Evolutionary conservation across 2,888 invertebrate species (phyloP), one percentile per base, ranked within the genome.

Genomic region (Caenorhabditis virilis): DNA sequence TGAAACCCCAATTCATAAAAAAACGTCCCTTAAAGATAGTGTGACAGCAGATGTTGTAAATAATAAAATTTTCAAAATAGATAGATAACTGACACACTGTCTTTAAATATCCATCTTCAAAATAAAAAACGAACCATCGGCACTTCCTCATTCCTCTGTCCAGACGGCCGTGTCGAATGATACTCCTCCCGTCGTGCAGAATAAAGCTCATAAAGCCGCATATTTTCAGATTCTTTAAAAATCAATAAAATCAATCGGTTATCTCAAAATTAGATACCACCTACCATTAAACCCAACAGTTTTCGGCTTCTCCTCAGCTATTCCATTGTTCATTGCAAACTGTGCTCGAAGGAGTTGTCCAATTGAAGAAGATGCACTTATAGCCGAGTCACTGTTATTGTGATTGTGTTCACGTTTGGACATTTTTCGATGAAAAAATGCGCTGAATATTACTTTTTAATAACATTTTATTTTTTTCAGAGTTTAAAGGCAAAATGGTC

Each of bases 201-300:
- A 45, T 63, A 63, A 2, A 63, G 27, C 42, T 63, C 63, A 45
- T 63, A 63, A 2, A 63, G 50, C 13, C 54, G 53, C 63, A 63
- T 63, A 35, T 63, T 63, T 26, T 63, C 63, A 23, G 57, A 48
- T 50, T 63, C 63, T 63, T 36, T n/a, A 36, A 36, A 36, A 5
- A n/a, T 13, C 4, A 36, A 36, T 13, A 36, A 26, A 43, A 43
- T 3, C 18, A 20, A 41, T 27, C 11, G 13, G 11, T 25, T 27
- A 25, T 42, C 9, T 6, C 42, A 2, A 25, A 42, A 25, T 22
- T 20, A 46, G 7, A 30, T 46, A 20, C 27, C 26, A 1, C 49
- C 35, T 23, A 57, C 63, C 63, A 42, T 63, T 63, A 22, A 63
- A 63, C n/a, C 63, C 63, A 2, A 63, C 39, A 23, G 63, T 63